phyloP scores from a whole-genome alignment of 2,797 vertebrate species.

The Arvicola amphibius region DNA sequence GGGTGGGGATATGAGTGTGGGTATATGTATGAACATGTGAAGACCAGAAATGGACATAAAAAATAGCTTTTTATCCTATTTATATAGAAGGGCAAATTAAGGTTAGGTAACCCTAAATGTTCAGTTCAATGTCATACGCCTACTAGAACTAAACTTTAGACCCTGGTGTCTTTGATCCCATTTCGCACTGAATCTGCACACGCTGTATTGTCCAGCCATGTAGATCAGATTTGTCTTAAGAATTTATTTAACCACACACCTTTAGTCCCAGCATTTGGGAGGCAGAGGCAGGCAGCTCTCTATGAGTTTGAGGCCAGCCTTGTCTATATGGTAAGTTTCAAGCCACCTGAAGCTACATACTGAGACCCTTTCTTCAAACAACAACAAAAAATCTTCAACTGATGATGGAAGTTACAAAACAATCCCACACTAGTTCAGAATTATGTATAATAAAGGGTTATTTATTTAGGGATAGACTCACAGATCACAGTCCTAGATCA shows the following conservation, averaged over 20 bases:
- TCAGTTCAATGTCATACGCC: background rate
- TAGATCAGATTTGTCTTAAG: conserved; percentile 32
- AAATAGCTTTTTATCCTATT: background rate
- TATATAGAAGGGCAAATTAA: conserved; percentile 2
- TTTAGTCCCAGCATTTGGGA: background rate
- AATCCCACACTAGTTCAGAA: too few species aligned
- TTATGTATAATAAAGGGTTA: too few species aligned
- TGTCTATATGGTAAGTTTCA: background rate
- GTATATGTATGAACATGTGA: background rate
- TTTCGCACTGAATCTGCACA: conserved; percentile 1
- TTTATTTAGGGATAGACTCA: too few species aligned
- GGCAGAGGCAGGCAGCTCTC: background rate
- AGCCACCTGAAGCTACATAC: background rate
- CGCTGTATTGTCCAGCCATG: background rate
- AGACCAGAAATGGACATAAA: background rate
- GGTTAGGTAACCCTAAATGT: background rate
- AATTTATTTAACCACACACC: background rate
- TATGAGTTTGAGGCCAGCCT: background rate
- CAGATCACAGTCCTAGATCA: too few species aligned
- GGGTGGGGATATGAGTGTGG: background rate
- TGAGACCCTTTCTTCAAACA: background rate
- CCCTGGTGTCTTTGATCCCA: background rate
- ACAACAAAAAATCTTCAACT: background rate
- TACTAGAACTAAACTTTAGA: conserved; percentile 27
- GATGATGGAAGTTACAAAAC: too few species aligned